A percentile compares a stretch with the other conserved stretches of the same genome.
These are phyloP conservation scores for Icerya purchasi DNA, from an alignment of 2,888 invertebrate species.

Conservation along the genomic window DNA sequence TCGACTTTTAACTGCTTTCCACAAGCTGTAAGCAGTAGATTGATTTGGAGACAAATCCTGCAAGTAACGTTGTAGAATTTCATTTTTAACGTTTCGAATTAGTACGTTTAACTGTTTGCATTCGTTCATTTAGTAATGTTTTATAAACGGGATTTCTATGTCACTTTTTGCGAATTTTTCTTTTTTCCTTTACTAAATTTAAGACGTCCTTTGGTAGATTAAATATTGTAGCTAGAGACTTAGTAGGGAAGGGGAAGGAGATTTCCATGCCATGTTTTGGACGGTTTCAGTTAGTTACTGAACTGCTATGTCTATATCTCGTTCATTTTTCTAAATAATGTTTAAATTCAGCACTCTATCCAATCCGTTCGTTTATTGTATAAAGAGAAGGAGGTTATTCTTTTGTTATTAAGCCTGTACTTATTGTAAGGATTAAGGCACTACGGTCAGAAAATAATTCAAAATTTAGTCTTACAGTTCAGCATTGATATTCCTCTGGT, in stretches of 20 bases:
- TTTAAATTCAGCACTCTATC: background rate
- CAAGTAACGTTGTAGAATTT: background rate
- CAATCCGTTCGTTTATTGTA: background rate
- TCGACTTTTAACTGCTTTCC: background rate
- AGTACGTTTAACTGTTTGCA: background rate
- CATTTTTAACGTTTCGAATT: background rate
- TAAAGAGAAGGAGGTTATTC: background rate
- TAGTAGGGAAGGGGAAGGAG: background rate
- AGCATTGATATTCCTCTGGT: background rate
- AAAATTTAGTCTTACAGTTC: background rate
- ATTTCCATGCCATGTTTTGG: background rate
- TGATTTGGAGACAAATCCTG: background rate
- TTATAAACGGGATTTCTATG: background rate
- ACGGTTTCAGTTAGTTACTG: background rate
- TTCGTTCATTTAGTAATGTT: background rate
- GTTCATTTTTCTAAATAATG: background rate
- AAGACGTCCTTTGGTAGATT: background rate
- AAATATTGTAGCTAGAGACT: background rate
- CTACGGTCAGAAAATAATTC: background rate
- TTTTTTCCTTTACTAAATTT: background rate
- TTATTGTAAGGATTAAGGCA: background rate
- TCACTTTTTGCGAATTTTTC: background rate
- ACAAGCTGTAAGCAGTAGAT: background rate
- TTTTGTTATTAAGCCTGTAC: background rate
- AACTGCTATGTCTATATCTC: background rate